Evolutionary conservation across 2,113 vertebrate species (phyloP).

Genomic region (Leucopsar rothschildi): DNA sequence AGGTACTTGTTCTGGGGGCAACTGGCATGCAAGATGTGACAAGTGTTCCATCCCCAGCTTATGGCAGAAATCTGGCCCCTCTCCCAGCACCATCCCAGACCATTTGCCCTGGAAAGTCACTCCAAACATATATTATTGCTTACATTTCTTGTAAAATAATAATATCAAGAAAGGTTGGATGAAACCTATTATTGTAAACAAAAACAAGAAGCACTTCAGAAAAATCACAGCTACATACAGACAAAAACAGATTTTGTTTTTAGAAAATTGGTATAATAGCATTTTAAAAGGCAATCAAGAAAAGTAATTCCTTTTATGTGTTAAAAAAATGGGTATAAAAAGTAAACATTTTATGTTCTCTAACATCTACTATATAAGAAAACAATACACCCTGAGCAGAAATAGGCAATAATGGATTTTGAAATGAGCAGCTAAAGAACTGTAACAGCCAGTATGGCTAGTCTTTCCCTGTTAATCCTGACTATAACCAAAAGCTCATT

Average conservation of each 20-base stretch:
- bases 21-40: neutral
- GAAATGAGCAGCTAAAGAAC: neutral
- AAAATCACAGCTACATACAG: neutral
- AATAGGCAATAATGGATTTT: neutral
- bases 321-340: neutral
- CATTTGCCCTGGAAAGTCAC: neutral
- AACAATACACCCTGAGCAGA: neutral
- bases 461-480: neutral
- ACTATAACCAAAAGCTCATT: neutral
- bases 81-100: rapidly evolving
- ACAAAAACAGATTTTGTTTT: neutral
- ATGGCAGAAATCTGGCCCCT: neutral
- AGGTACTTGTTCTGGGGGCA: neutral
- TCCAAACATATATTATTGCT: neutral
- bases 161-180: neutral
- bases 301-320: neutral
- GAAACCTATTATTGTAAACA: neutral
- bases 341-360: neutral
- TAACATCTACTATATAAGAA: neutral
- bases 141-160: neutral
- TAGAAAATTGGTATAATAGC: neutral
- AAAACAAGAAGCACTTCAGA: neutral
- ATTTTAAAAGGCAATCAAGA: neutral
- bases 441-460: neutral
- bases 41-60: rapidly evolving